Conservation (phyloP, 2,888 invertebrate species). For the Agrypnus murinus region DNA sequence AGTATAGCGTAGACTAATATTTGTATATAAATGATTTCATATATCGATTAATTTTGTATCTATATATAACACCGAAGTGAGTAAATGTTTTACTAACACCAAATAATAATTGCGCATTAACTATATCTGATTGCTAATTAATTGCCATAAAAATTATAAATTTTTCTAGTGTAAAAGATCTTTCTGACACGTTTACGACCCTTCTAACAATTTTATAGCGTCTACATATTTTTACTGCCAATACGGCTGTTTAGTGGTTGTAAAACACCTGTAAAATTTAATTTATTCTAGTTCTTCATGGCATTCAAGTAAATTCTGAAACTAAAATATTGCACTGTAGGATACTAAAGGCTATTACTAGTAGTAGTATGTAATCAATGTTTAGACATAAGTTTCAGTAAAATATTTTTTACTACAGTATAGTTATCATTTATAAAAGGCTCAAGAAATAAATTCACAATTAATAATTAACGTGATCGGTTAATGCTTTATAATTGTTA, state of each 20-base stretch:
- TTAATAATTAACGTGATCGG: too few relatives aligned
- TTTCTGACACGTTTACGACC: slow-evolving; percentile 46
- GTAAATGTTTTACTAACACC: too few relatives aligned
- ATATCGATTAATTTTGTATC: too few relatives aligned
- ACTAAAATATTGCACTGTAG: slow-evolving; percentile 27
- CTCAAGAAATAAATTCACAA: too few relatives aligned
- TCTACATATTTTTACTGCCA: slow-evolving; percentile 48
- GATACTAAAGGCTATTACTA: not conserved
- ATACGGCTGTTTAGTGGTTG: slow-evolving; percentile 48
- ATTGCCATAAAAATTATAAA: slow-evolving; percentile 35
- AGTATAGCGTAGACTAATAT: too few relatives aligned
- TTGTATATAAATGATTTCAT: too few relatives aligned
- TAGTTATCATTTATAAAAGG: too few relatives aligned
- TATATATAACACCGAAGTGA: too few relatives aligned
- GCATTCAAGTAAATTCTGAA: slow-evolving; percentile 32
- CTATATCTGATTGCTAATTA: slow-evolving; percentile 43
- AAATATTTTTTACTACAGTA: too few relatives aligned
- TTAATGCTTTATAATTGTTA: too few relatives aligned
- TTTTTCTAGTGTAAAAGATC: slow-evolving; percentile 42
- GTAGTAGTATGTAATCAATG: too few relatives aligned
- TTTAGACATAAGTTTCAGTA: not conserved
- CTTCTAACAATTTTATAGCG: slow-evolving; percentile 48
- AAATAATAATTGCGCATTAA: too few relatives aligned
- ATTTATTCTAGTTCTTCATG: slow-evolving; percentile 47
- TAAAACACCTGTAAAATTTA: slow-evolving; percentile 52